Evolutionary conservation across 2,113 vertebrate species (phyloP).

Genomic region (Centropristis striata): DNA sequence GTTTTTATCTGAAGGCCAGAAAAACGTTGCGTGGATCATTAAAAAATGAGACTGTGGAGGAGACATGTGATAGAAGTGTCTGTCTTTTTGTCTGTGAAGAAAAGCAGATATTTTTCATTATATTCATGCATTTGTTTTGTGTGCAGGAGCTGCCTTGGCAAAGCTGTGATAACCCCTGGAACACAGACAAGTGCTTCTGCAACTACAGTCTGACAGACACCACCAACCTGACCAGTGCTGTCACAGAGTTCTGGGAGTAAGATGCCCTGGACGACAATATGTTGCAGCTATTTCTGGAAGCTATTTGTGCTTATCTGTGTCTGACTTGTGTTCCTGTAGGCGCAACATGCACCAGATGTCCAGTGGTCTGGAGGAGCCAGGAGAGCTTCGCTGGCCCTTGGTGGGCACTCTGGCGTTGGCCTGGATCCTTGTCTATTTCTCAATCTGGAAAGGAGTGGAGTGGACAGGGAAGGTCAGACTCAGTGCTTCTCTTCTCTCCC

Average conservation of each 20-base stretch:
- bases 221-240: slow-evolving; percentile 91
- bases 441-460: slow-evolving; percentile 96
- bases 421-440: slow-evolving; percentile 96
- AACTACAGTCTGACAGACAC: slow-evolving; percentile 92
- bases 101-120: neutral
- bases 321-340: slow-evolving; percentile 73
- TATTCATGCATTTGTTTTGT: neutral
- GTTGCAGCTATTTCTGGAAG: neutral
- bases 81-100: neutral
- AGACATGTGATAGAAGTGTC: neutral
- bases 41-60: neutral
- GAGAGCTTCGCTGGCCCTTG: slow-evolving; percentile 90
- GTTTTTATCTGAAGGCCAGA: slow-evolving; percentile 21
- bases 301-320: slow-evolving; percentile 3
- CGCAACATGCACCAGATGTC: slow-evolving; percentile 93
- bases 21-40: slow-evolving; percentile 17
- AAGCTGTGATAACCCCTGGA: slow-evolving; percentile 91
- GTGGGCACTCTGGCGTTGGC: slow-evolving; percentile 90
- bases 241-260: slow-evolving; percentile 96
- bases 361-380: slow-evolving; percentile 88
- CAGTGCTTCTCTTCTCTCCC: neutral
- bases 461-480: slow-evolving; percentile 93
- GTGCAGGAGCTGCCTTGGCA: slow-evolving; percentile 91
- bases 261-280: slow-evolving; percentile 38
- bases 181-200: slow-evolving; percentile 91